Evolutionary conservation across 2,888 invertebrate genomes (phyloP).

Genomic region (Hypolimnas misippus): DNA sequence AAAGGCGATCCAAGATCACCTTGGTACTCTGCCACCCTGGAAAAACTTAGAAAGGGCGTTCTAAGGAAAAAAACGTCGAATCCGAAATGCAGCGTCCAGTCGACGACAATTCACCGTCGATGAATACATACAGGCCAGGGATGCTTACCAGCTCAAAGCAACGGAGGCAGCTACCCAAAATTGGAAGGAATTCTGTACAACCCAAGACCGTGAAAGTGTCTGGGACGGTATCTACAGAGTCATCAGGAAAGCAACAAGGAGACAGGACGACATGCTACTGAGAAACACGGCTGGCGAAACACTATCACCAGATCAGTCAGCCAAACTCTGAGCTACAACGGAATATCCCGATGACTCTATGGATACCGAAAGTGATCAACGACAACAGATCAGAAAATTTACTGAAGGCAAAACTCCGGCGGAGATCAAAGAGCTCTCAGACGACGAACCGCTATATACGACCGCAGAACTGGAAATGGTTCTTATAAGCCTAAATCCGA

Average conservation of each 20-base stretch:
- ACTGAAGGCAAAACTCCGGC: too few species aligned
- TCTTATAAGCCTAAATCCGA: too few species aligned
- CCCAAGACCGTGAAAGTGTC: too few species aligned
- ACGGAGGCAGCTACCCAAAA: constrained; percentile 36
- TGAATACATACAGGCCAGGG: constrained; percentile 36
- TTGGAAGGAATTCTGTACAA: constrained; percentile 44
- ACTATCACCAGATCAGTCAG: too few species aligned
- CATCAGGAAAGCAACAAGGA: too few species aligned
- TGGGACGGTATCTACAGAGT: too few species aligned
- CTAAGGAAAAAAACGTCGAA: constrained; percentile 29
- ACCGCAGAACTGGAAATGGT: too few species aligned
- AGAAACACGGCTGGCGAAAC: too few species aligned
- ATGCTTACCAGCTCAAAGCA: constrained; percentile 17
- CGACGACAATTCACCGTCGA: constrained; percentile 29
- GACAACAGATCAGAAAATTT: too few species aligned
- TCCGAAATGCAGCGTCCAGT: constrained; percentile 23
- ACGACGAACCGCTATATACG: constrained; percentile 31
- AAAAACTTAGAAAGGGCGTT: neutral
- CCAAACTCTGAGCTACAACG: constrained; percentile 36
- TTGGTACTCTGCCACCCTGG: too few species aligned
- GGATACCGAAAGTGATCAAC: constrained; percentile 8
- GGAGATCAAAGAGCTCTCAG: neutral
- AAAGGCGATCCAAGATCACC: too few species aligned
- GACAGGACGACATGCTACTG: too few species aligned
- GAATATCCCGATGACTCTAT: constrained; percentile 39